A percentile compares a stretch with the other conserved stretches of the same genome.
Conservation (phyloP, 1,140 invertebrate genomes). For the Drosophila kikkawai region DNA sequence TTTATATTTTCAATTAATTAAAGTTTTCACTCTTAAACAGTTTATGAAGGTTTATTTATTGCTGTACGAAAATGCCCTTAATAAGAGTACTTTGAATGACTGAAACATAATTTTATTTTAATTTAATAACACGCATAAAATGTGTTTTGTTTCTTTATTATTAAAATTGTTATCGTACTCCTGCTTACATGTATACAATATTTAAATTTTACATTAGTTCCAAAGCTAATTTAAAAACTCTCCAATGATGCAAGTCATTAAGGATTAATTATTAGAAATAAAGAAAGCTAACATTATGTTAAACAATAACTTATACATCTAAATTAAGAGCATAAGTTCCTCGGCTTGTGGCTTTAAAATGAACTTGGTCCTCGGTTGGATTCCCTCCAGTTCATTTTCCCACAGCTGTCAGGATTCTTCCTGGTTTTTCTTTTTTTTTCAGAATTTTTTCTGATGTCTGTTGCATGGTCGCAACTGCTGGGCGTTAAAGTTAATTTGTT, state of each 20-base stretch:
- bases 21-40: background rate
- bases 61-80: background rate
- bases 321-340: conserved; percentile 1
- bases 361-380: background rate
- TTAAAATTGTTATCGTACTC: no score
- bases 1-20: conserved; percentile 2
- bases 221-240: no score
- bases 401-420: conserved; percentile 26
- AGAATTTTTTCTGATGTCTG: conserved; percentile 3
- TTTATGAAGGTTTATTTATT: background rate
- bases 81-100: background rate
- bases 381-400: conserved; percentile 14
- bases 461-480: conserved; percentile 21
- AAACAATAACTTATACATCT: background rate
- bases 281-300: background rate
- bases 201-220: no score
- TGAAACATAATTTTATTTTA: background rate
- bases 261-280: background rate
- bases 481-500: conserved; percentile 56
- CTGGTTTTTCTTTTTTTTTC: background rate
- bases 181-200: no score
- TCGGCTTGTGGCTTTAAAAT: conserved; percentile 4
- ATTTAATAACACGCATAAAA: background rate
- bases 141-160: no score
- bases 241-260: no score